A percentile compares a stretch with the other conserved stretches of the same genome.
phyloP scores from a whole-genome alignment of 2,797 vertebrate species.

The Melopsittacus undulatus region DNA sequence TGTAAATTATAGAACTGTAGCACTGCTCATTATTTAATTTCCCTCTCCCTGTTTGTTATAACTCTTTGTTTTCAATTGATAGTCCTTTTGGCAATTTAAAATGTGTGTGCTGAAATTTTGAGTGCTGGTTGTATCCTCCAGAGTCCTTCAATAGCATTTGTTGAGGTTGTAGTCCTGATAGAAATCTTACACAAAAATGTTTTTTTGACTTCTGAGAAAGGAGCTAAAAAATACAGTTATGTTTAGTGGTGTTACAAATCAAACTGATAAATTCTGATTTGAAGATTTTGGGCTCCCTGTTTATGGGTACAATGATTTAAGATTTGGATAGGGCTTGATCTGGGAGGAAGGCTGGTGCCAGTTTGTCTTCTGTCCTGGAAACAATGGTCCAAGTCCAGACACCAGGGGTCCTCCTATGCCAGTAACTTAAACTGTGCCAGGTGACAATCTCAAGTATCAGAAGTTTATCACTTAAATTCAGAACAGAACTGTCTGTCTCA shows the following conservation, averaged over 20 bases:
- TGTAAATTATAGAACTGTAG: background rate
- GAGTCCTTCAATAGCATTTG: background rate
- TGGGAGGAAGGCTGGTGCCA: background rate
- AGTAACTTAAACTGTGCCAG: background rate
- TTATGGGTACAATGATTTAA: background rate
- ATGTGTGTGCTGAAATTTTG: background rate
- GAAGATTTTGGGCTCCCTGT: background rate
- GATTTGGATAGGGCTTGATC: background rate
- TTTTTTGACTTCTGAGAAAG: background rate
- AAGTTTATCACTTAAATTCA: background rate
- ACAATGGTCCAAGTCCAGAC: background rate
- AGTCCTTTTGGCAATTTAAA: background rate
- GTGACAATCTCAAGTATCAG: background rate
- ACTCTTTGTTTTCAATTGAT: background rate
- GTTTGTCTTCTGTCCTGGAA: background rate
- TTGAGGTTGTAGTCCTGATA: background rate
- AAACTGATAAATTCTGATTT: background rate
- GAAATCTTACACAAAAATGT: background rate
- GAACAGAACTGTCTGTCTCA: background rate
- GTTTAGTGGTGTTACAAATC: background rate
- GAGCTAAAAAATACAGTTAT: background rate
- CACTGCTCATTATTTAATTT: background rate
- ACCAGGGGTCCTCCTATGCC: background rate
- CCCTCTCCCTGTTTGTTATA: background rate
- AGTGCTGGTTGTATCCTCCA: background rate